Base-by-base conservation (phyloP, 2,888 invertebrate species). In the Pediacus dermestoides region DNA sequence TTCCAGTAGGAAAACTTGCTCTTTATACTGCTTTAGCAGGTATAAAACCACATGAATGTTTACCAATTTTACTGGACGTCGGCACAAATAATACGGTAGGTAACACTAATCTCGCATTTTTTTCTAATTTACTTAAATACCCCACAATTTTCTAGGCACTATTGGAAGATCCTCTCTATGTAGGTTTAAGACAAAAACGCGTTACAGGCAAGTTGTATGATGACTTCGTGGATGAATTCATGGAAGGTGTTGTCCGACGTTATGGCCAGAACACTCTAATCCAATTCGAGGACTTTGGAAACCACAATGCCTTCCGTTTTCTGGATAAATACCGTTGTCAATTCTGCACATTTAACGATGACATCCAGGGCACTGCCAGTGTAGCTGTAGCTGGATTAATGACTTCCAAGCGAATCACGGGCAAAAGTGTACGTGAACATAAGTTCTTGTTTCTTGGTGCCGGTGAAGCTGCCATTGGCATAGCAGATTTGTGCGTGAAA, bases 301-400 rank as follows among this genome's bases (percentile, higher is more conserved):
- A 96, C 60, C 81, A 85, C 58, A 97, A 99, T 73, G 99, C 99
- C n/a, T 95, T 94, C 70, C 80, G 89, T 28, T 81, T 96, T 48
- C 73, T 99, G 40, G 87, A 88, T 60, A 92, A 88, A 70, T 99
- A 95, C 72, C 79, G 92, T 42, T 73, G 86, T 60, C 78, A 80
- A 50, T 97, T 93, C 69, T 97, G 97, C 70, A 95, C 95, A 12
- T 99, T 99, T 71, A 99, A 99, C 70, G 99, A 99, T 63, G 99
- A 99, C 63, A 99, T 99, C 61, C 96, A 97, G 70, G 56, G 96
- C 52, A 94, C 96, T 0, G 97, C 97, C 2, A 82, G 91, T 15
- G 97, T 97, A 1, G 94, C 92, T 4, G 89, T 96, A 2, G 94
- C 93, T 3, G 97, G 97, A 0, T 72, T 99, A 11, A 74, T 92